A percentile compares a stretch with the other conserved stretches of the same genome.
phyloP scores from a whole-genome alignment of 2,113 vertebrate genomes.

The Brachionichthys hirsutus region DNA sequence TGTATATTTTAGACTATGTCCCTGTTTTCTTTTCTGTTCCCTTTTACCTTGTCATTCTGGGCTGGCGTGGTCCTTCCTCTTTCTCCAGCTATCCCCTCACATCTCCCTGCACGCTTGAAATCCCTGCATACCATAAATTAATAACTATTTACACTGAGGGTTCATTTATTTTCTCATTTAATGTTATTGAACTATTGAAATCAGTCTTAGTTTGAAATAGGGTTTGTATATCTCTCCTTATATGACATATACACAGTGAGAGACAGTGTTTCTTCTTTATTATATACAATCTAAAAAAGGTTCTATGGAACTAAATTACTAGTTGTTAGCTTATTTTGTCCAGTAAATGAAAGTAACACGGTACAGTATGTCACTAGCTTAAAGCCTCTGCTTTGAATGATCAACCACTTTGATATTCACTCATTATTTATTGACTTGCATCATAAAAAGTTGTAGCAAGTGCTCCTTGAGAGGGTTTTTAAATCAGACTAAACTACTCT shows the following conservation, averaged over 20 bases:
- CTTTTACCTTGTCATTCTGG: constrained; percentile 12
- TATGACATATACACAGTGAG: background rate
- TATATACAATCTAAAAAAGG: too few species aligned
- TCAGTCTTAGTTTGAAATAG: constrained; percentile 13
- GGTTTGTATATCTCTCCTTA: background rate
- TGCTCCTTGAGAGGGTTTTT: background rate
- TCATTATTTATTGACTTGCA: background rate
- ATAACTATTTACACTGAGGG: constrained; percentile 75
- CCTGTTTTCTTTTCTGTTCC: constrained; percentile 9
- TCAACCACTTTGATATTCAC: constrained; percentile 16
- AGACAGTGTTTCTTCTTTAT: too few species aligned
- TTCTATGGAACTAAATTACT: too few species aligned
- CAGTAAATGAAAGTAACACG: too few species aligned
- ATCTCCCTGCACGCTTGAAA: constrained; percentile 52
- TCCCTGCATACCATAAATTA: constrained; percentile 64
- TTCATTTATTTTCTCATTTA: constrained; percentile 67
- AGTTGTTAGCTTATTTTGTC: too few species aligned
- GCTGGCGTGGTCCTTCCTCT: constrained; percentile 31
- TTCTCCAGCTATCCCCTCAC: constrained; percentile 37
- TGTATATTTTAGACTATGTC: constrained; percentile 10
- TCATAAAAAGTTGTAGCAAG: background rate
- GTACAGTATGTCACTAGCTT: background rate
- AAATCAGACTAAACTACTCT: background rate
- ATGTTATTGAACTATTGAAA: constrained; percentile 53
- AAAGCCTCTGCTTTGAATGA: constrained; percentile 11